Conservation (phyloP, 1,140 invertebrate genomes). For the Tetragnatha versicolor region DNA sequence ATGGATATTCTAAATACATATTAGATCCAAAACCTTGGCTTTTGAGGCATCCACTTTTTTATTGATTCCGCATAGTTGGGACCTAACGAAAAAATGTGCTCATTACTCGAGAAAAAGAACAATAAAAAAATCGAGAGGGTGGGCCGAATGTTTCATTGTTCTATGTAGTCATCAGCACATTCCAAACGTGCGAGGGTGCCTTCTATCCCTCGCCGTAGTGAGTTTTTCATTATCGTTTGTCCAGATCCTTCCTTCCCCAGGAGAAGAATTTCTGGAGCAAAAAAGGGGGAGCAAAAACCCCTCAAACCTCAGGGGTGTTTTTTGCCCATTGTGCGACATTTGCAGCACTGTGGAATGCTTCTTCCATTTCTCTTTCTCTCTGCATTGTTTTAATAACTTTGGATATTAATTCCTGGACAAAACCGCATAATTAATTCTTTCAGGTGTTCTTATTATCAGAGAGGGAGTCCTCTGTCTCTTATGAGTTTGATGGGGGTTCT, state of each 20-base stretch:
- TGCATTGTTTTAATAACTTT: slow-evolving; percentile 55
- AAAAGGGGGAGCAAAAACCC: background rate
- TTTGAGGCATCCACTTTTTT: no score
- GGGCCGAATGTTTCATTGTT: no score
- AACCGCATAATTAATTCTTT: slow-evolving; percentile 56
- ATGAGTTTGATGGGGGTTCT: background rate
- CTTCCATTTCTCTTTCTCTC: slow-evolving; percentile 4
- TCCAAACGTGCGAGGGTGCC: no score
- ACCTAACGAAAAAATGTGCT: no score
- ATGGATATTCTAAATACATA: no score
- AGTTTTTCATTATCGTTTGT: slow-evolving; percentile 2
- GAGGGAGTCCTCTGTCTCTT: background rate
- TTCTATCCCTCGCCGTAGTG: no score
- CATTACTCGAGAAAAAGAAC: no score
- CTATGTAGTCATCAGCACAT: no score
- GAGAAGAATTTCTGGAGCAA: slow-evolving; percentile 2
- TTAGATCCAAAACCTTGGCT: no score
- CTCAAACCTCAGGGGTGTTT: slow-evolving; percentile 36
- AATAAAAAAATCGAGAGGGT: no score
- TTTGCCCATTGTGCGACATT: slow-evolving; percentile 35
- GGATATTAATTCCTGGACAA: slow-evolving; percentile 53
- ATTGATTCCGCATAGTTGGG: no score
- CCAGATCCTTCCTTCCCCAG: background rate
- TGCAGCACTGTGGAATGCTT: slow-evolving; percentile 22
- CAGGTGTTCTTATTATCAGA: slow-evolving; percentile 54